phyloP scores from a whole-genome alignment of 2,888 invertebrate species.

The Phymatocera aterrima region DNA sequence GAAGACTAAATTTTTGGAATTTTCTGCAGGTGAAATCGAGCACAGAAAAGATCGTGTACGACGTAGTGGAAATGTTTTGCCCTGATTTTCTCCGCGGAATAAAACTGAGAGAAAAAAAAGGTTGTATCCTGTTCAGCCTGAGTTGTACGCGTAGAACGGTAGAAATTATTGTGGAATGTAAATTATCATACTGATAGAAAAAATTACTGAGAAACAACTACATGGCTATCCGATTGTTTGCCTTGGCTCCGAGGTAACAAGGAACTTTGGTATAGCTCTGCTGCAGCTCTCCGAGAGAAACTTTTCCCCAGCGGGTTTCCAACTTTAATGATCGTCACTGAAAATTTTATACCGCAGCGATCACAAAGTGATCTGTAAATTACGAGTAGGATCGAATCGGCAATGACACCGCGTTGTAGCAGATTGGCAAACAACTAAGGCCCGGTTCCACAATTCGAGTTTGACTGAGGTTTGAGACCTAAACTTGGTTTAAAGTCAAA shows the following conservation, averaged over 20 bases:
- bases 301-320: not conserved
- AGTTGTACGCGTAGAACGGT: not conserved
- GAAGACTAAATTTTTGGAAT: not conserved
- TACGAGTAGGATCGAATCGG: too few species aligned
- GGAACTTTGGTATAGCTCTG: not conserved
- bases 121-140: not conserved
- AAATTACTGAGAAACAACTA: slow-evolving; percentile 9
- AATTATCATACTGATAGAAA: not conserved
- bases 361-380: too few species aligned
- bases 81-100: not conserved
- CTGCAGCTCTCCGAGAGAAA: not conserved
- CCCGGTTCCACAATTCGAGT: too few species aligned
- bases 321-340: too few species aligned
- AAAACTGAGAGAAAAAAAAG: not conserved
- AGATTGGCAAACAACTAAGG: too few species aligned
- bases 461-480: too few species aligned
- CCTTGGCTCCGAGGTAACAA: not conserved
- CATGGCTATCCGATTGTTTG: slow-evolving; percentile 8
- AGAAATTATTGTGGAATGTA: slow-evolving; percentile 12
- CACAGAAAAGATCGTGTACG: not conserved
- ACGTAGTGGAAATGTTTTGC: not conserved
- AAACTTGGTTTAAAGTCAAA: too few species aligned
- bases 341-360: too few species aligned
- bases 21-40: not conserved
- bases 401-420: too few species aligned